Evolutionary conservation across 1,140 invertebrate genomes (phyloP).

Genomic region (Odontomachus brunneus): DNA sequence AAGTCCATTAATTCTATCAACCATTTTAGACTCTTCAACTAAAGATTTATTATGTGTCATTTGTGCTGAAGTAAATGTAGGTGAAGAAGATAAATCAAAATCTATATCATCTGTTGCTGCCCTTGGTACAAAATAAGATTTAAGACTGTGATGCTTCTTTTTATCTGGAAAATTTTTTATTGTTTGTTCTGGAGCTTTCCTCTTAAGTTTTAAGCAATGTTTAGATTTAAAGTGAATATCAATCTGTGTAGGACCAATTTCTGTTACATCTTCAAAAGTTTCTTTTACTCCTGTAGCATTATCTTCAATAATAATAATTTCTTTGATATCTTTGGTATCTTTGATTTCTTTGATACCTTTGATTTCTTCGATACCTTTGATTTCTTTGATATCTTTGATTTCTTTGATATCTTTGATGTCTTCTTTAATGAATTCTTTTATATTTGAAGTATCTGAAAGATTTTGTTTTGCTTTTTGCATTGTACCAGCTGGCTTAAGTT

Average conservation of each 20-base stretch:
- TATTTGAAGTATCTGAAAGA: not conserved
- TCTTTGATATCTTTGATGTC: no score
- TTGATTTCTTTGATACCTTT: no score
- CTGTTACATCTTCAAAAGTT: constrained; percentile 55
- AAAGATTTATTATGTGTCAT: not conserved
- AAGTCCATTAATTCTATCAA: no score
- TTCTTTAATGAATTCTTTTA: not conserved
- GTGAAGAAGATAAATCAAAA: not conserved
- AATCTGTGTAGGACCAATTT: constrained; percentile 56
- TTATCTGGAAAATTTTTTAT: constrained; percentile 18
- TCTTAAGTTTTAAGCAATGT: constrained; percentile 33
- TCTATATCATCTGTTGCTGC: not conserved
- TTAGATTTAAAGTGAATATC: constrained; percentile 11
- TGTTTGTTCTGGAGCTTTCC: not conserved
- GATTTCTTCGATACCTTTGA: no score
- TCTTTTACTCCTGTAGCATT: not conserved
- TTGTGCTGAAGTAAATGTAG: not conserved
- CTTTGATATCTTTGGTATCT: not conserved
- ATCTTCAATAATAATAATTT: not conserved
- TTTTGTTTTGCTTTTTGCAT: not conserved
- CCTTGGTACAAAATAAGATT: not conserved
- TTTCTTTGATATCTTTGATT: no score
- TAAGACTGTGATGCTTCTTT: not conserved
- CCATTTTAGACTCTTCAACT: not conserved
- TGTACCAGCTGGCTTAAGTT: not conserved